phyloP scores from a whole-genome alignment of 2,113 vertebrate species.

The Cryptotis parvus region DNA sequence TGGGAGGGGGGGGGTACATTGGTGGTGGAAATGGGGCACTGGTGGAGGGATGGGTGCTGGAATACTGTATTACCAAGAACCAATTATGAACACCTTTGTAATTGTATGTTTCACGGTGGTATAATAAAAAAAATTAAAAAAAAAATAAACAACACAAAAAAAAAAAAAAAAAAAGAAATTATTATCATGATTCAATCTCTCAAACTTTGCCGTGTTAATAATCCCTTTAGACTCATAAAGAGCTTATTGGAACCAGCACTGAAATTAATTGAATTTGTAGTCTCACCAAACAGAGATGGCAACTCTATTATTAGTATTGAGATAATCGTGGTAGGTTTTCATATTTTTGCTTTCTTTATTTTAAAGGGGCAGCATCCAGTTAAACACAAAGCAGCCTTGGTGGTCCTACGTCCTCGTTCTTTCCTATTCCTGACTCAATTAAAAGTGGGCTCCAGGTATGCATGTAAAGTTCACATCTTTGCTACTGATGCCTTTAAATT shows the following conservation, averaged over 20 bases:
- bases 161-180: too few species aligned
- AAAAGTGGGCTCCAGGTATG: constrained; percentile 30
- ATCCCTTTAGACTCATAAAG: constrained; percentile 70
- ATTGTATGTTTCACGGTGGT: too few species aligned
- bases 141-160: too few species aligned
- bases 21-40: too few species aligned
- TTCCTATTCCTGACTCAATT: not conserved
- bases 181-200: constrained; percentile 63
- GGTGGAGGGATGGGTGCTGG: too few species aligned
- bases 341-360: constrained; percentile 28
- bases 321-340: constrained; percentile 58
- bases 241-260: constrained; percentile 62
- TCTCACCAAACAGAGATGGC: constrained; percentile 60
- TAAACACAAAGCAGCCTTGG: constrained; percentile 3
- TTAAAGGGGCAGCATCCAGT: constrained; percentile 62
- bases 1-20: too few species aligned
- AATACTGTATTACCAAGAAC: too few species aligned
- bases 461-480: constrained; percentile 29
- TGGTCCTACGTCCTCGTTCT: not conserved
- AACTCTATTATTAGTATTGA: constrained; percentile 65
- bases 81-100: too few species aligned
- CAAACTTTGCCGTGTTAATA: constrained; percentile 60
- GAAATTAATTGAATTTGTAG: constrained; percentile 74
- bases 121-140: too few species aligned
- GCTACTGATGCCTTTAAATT: constrained; percentile 50